These are phyloP conservation scores for Orthonyx spaldingii DNA, from an alignment of 2,113 vertebrate species.

Conservation along the genomic window DNA sequence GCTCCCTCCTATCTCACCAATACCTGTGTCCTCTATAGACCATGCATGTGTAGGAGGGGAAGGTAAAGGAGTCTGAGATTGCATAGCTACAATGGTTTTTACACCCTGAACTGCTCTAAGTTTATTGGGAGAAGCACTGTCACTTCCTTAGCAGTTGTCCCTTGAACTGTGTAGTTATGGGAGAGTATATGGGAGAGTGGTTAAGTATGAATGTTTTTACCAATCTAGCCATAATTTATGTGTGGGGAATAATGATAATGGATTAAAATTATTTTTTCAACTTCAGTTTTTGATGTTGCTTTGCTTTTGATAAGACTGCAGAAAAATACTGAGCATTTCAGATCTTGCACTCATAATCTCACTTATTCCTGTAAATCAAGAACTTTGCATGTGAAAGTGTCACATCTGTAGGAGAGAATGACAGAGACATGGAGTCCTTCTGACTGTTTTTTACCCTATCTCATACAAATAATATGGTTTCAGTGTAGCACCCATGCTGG, in stretches of 20 bases:
- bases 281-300: background rate
- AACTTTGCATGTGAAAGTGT: background rate
- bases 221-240: background rate
- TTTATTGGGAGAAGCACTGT: background rate
- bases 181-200: background rate
- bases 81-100: background rate
- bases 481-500: background rate
- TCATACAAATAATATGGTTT: background rate
- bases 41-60: fast-evolving
- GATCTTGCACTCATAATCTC: background rate
- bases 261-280: background rate
- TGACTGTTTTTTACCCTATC: background rate
- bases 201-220: background rate
- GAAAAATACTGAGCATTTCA: background rate
- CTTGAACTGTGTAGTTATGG: background rate
- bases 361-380: background rate
- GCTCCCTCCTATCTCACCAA: background rate
- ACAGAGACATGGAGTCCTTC: background rate
- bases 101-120: background rate
- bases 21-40: background rate
- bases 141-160: background rate
- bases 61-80: background rate
- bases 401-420: background rate
- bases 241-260: background rate
- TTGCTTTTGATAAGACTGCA: background rate